Base-by-base conservation (phyloP, 2,797 vertebrate species). In the Thalassophryne amazonica region DNA sequence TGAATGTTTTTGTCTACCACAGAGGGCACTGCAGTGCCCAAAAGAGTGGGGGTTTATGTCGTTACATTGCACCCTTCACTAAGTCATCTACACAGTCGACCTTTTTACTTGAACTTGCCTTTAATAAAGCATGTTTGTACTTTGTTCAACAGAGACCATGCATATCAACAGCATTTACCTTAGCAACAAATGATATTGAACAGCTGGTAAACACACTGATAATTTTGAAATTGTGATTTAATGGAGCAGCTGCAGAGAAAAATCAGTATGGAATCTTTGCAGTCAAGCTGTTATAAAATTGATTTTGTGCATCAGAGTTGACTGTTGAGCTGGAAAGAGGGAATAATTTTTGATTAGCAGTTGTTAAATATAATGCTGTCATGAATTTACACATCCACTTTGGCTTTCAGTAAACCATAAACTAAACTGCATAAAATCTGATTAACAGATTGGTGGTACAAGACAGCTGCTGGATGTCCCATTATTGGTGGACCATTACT, bases 371-470 rank as follows among this genome's bases (percentile, higher is more conserved):
- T 21, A 24, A 29, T 4, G 45, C 43, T 32, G 15, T 66, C 57
- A 39, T 36, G 39, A 61, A 59, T 22, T 67, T 28, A 2, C 36
- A n/a, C n/a, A n/a, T n/a, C n/a, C n/a, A n/a, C n/a, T n/a, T n/a
- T n/a, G 25, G 11, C 47, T 77, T 69, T 69, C 45, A 47, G 47
- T 84, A 74, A 86, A 83, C 83, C 54, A 80, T 72, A 75, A 81
- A 70, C 28, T 60, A 74, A n/a, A 65, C 84, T 66, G 78, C 27
- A 29, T 62, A 73, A 46, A 66, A 68, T 48, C 27, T 32, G 50
- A 59, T 6, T 12, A 29, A 50, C 12, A 18, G 39, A 43, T 49
- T 5, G 7, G 33, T 16, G 32, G n/a, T n/a, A n/a, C 48, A 36
- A 23, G 15, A 12, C 39, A 24, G 48, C 38, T 39, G 34, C 29